Conservation (phyloP, 2,888 invertebrate genomes). For the Acrobasis consociella region DNA sequence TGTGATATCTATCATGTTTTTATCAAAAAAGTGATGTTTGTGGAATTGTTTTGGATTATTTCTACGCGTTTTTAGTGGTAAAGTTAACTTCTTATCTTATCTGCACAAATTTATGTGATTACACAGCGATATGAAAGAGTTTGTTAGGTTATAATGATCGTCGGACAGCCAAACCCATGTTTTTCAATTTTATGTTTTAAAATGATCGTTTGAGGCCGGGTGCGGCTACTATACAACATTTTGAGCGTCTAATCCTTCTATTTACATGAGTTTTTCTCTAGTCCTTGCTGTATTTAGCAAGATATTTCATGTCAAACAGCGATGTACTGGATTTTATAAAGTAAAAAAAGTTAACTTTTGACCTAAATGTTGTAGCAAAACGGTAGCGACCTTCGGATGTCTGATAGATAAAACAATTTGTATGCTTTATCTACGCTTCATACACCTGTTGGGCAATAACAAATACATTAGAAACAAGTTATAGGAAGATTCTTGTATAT, state of each 20-base stretch:
- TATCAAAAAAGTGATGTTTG: slow-evolving; percentile 79
- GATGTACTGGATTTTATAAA: not conserved
- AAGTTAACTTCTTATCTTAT: slow-evolving; percentile 68
- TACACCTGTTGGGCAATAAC: not conserved
- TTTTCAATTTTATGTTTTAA: slow-evolving; percentile 66
- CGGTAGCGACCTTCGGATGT: slow-evolving; percentile 40
- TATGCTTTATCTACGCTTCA: slow-evolving; percentile 13
- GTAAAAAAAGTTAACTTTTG: slow-evolving; percentile 29
- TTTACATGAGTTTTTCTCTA: not conserved
- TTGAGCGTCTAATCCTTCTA: slow-evolving; percentile 4
- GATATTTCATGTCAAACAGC: not conserved
- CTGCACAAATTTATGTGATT: slow-evolving; percentile 54
- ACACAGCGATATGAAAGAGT: slow-evolving; percentile 46
- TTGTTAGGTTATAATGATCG: slow-evolving; percentile 67
- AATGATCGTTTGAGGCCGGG: slow-evolving; percentile 39
- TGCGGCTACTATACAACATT: slow-evolving; percentile 39
- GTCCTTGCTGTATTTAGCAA: not conserved
- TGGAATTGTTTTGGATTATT: slow-evolving; percentile 66
- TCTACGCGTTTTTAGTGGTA: slow-evolving; percentile 72
- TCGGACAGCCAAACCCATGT: slow-evolving; percentile 59
- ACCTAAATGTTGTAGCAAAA: slow-evolving; percentile 50
- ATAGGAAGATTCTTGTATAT: not conserved
- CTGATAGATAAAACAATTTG: slow-evolving; percentile 38
- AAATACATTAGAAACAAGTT: not conserved
- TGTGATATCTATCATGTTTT: slow-evolving; percentile 80